Percentiles rank a stretch among this genome's conserved stretches.
These are phyloP conservation scores for Microcebus jonahi DNA, from an alignment of 2,113 vertebrate genomes.

Conservation along the genomic window DNA sequence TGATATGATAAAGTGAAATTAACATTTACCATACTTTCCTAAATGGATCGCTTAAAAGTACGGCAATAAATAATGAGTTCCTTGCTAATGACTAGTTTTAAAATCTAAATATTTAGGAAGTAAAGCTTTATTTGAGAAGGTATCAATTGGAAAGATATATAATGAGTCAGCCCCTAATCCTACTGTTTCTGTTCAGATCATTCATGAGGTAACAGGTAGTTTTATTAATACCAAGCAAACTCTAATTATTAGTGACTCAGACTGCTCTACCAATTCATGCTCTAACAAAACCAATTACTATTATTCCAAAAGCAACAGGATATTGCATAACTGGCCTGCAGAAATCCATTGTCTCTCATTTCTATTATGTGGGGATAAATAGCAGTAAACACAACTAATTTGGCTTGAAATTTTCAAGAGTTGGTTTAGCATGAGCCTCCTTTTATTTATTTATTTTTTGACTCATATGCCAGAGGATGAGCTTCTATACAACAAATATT, in stretches of 20 bases:
- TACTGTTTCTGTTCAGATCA: conserved; percentile 44
- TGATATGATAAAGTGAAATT: conserved; percentile 6
- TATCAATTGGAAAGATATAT: conserved; percentile 36
- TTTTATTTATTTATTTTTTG: no score
- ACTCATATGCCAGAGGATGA: background rate
- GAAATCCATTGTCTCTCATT: conserved; percentile 31
- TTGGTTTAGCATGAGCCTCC: background rate
- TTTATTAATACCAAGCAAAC: conserved; percentile 15
- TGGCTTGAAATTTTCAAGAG: conserved; percentile 15
- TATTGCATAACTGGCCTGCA: conserved; percentile 33
- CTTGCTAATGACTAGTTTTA: conserved; percentile 20
- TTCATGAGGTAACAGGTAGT: conserved; percentile 63
- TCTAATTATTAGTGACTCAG: conserved; percentile 65
- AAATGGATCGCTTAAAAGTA: background rate
- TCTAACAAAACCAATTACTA: conserved; percentile 43
- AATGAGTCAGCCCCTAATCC: conserved; percentile 46
- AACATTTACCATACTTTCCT: background rate
- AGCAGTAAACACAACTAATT: conserved; percentile 38
- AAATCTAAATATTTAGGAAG: conserved; percentile 54
- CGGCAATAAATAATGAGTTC: conserved; percentile 2
- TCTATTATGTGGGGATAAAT: background rate
- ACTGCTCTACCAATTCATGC: background rate
- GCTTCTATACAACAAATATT: background rate
- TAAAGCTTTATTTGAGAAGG: conserved; percentile 52
- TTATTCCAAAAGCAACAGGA: conserved; percentile 41